phyloP scores from a whole-genome alignment of 2,113 vertebrate genomes.

The Gobiocypris rarus region DNA sequence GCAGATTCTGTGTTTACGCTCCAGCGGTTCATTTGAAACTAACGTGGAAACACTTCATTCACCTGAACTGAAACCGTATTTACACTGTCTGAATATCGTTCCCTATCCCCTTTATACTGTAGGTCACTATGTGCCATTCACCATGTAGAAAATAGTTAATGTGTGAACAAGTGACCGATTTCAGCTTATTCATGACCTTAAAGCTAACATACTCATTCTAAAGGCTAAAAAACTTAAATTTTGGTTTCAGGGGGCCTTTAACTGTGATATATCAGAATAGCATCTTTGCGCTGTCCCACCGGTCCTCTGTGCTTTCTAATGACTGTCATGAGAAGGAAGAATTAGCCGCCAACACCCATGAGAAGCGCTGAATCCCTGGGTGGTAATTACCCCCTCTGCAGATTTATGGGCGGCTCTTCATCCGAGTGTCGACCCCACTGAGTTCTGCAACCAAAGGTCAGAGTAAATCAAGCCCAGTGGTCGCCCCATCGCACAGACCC shows the following conservation, averaged over 20 bases:
- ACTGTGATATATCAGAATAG: constrained; percentile 10
- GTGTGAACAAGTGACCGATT: too few relatives aligned
- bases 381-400: constrained; percentile 9
- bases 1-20: too few relatives aligned
- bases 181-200: too few relatives aligned
- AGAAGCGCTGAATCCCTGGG: constrained; percentile 1
- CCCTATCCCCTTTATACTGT: too few relatives aligned
- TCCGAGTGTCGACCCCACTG: constrained; percentile 5
- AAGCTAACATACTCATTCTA: too few relatives aligned
- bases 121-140: too few relatives aligned
- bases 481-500: background rate
- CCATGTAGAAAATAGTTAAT: too few relatives aligned
- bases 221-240: too few relatives aligned
- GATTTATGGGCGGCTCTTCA: constrained; percentile 8
- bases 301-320: background rate
- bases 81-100: too few relatives aligned
- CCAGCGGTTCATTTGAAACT: too few relatives aligned
- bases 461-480: constrained; percentile 33
- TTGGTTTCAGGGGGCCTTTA: background rate
- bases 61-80: too few relatives aligned
- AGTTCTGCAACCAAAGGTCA: constrained; percentile 18
- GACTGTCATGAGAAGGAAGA: constrained; percentile 2
- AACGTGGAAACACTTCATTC: too few relatives aligned
- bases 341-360: constrained; percentile 10
- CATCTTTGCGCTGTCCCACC: background rate